Evolutionary conservation across 2,797 vertebrate genomes (phyloP).

Genomic region (Manis pentadactyla): DNA sequence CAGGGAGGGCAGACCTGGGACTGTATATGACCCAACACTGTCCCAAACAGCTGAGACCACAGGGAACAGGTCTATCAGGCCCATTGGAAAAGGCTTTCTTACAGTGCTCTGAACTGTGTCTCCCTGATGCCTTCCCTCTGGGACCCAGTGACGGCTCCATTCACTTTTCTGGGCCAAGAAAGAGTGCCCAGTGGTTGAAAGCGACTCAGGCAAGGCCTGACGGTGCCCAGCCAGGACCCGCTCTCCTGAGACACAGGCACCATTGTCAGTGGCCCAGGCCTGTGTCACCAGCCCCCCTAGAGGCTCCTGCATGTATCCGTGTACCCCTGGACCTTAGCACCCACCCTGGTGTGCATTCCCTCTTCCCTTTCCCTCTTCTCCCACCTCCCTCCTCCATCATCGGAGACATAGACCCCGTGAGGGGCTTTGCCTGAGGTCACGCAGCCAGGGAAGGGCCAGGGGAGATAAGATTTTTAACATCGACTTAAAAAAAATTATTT

Average conservation of each 20-base stretch:
- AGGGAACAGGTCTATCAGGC: background rate
- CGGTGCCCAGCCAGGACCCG: background rate
- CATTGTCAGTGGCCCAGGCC: background rate
- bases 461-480: background rate
- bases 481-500: background rate
- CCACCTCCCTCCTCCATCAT: background rate
- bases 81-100: background rate
- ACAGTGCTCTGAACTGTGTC: background rate
- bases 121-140: background rate
- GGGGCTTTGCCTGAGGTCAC: background rate
- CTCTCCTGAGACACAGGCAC: background rate
- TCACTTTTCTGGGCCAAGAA: conserved; percentile 19
- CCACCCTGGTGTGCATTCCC: too few relatives aligned
- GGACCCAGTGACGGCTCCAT: background rate
- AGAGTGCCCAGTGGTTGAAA: background rate
- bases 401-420: background rate
- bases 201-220: background rate
- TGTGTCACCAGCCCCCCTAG: background rate
- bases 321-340: background rate
- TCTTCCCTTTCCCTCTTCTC: background rate
- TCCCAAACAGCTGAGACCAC: background rate
- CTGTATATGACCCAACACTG: background rate
- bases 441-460: background rate
- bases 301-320: background rate
- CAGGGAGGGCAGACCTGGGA: background rate